Evolutionary conservation across 2,113 vertebrate species (phyloP).

Genomic region (Lepus timidus): DNA sequence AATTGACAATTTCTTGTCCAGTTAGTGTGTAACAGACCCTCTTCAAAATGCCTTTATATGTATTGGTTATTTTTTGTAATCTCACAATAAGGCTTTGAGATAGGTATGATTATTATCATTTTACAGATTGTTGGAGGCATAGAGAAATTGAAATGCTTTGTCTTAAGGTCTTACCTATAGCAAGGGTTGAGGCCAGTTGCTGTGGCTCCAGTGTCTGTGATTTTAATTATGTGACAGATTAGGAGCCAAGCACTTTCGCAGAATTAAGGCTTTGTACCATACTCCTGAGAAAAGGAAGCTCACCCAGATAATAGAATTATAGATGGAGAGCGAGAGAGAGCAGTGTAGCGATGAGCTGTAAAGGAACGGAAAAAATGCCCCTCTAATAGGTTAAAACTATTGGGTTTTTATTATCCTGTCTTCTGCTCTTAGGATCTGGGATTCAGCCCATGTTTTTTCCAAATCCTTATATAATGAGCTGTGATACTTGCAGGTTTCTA

Average conservation of each 20-base stretch:
- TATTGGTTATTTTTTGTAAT: neutral
- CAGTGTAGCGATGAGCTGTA: neutral
- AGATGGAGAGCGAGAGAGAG: neutral
- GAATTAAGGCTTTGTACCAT: neutral
- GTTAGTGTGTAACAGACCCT: neutral
- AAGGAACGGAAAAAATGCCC: constrained; percentile 47
- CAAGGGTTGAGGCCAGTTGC: neutral
- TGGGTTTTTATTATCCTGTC: constrained; percentile 61
- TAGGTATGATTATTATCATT: neutral
- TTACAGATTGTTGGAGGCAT: neutral
- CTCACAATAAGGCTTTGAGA: neutral
- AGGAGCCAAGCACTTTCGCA: neutral
- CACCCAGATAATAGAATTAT: too few relatives aligned
- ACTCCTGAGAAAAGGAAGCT: neutral
- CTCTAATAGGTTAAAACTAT: constrained; percentile 63
- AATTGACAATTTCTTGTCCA: neutral
- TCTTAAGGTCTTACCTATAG: neutral
- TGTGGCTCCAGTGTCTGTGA: neutral
- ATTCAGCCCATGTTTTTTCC: constrained; percentile 56
- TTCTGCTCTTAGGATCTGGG: constrained; percentile 64
- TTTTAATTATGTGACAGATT: neutral
- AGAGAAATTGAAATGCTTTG: neutral
- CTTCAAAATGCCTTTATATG: neutral
- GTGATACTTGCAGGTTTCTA: constrained; percentile 35
- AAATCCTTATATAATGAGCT: constrained; percentile 62